phyloP scores from a whole-genome alignment of 2,797 vertebrate genomes.

The Odontamblyopus rebecca region DNA sequence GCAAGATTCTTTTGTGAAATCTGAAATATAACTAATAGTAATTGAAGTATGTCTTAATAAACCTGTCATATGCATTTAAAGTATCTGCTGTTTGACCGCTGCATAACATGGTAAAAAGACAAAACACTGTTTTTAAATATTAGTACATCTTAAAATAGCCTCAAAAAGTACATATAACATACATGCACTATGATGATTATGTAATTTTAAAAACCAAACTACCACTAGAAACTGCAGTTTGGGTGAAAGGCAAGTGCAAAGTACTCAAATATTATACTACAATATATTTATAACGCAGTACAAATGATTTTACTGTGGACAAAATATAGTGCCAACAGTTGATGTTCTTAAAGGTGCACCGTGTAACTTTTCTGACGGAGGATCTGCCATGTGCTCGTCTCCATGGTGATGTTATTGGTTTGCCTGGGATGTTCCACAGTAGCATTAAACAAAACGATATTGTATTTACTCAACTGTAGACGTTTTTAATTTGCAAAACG shows the following conservation, averaged over 20 bases:
- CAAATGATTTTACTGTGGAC: slow-evolving; percentile 3
- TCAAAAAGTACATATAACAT: not conserved
- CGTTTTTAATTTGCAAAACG: no score
- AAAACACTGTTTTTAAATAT: not conserved
- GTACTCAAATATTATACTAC: not conserved
- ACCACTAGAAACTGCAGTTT: not conserved
- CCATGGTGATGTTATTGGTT: no score
- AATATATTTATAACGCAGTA: slow-evolving; percentile 2
- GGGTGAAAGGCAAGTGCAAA: not conserved
- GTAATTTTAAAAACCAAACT: not conserved
- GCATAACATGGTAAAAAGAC: not conserved
- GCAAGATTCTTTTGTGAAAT: not conserved
- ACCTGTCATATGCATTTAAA: not conserved
- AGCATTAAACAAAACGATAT: no score
- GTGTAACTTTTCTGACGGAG: no score
- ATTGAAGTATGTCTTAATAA: not conserved
- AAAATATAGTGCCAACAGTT: slow-evolving; percentile 35
- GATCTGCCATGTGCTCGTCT: no score
- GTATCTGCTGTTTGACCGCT: not conserved
- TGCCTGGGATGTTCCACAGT: no score
- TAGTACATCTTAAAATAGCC: not conserved
- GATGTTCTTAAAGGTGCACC: slow-evolving; percentile 6
- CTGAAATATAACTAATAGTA: not conserved
- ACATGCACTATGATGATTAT: not conserved
- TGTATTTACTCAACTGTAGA: no score